Evolutionary conservation across 2,113 vertebrate genomes (phyloP).

Genomic region (Halichoerus grypus): DNA sequence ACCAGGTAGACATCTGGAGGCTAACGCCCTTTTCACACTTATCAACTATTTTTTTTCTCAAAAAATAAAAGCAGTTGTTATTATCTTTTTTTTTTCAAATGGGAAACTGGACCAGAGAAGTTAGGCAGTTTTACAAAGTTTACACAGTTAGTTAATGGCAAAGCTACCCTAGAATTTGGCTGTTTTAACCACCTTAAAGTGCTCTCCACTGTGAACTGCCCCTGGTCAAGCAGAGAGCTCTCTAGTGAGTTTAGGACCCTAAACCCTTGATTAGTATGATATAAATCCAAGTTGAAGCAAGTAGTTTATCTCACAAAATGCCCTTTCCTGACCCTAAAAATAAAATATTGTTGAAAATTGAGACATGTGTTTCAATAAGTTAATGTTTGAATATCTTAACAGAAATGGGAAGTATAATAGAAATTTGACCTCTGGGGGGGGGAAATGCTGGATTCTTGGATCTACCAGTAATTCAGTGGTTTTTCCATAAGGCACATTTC

Average conservation of each 20-base stretch:
- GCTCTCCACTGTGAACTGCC: background rate
- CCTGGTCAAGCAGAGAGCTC: background rate
- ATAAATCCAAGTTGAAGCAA: background rate
- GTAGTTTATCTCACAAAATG: background rate
- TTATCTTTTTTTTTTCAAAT: background rate
- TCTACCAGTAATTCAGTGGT: background rate
- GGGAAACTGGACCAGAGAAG: background rate
- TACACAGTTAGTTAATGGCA: background rate
- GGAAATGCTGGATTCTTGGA: background rate
- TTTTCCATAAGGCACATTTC: background rate
- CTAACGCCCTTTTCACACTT: background rate
- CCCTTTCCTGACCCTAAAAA: background rate
- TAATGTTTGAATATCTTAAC: background rate
- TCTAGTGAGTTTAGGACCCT: background rate
- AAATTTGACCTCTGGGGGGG: background rate
- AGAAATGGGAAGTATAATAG: conserved; percentile 2
- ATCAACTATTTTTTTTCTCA: background rate
- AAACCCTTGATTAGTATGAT: background rate
- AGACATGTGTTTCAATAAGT: background rate
- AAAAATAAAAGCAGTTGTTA: background rate
- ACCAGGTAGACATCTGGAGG: background rate
- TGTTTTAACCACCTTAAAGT: background rate
- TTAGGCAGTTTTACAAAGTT: background rate
- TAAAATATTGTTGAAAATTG: background rate
- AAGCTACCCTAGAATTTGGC: background rate